Base-by-base conservation (phyloP, 1,140 invertebrate species). In the Diabrotica virgifera region DNA sequence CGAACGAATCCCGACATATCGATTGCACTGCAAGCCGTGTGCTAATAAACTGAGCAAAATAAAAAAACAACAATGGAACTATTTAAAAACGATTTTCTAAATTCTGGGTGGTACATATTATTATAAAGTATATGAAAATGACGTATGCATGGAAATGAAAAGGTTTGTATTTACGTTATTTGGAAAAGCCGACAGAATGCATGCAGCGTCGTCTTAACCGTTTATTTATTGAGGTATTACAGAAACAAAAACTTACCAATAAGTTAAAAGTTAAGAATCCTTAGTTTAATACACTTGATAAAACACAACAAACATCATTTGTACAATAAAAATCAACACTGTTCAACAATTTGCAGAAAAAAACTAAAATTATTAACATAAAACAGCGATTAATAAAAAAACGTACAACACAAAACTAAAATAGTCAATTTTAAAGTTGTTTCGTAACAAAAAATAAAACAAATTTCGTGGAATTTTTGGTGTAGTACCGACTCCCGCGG, bases 401-500 rank as follows among this genome's bases (percentile, higher is more conserved):
- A 68, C 64, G 60, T 64, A 65, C 68, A 65, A 69, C 57, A 65
- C 63, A 64, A 70, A 70, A 62, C 66, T 69, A 68, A 65, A 68
- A 66, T 65, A 66, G 52, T 10, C 40, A 46, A 64, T 65, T 54
- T 14, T 24, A 36, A 62, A 67, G 40, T 62, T 59, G 62, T 58
- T 56, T 59, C 38, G 38, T 55, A 67, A 67, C 67, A 70, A 72
- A 70, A 67, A 68, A 24, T 24, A 57, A 64, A 66, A 63, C 68
- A 70, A 68, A 75, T 69, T 74, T 74, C 64, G 69, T 64, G 52
- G 60, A 62, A 60, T 64, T 65, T 74, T 74, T 71, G 74, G 70
- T 78, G 76, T 77, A 77, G 73, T 77, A 77, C 77, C 77, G 74
- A 76, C 74, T 77, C 73, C 75, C 76, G 76, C 76, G 76, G 77